These are phyloP conservation scores for Mellilla xanthometata DNA, from an alignment of 2,888 invertebrate genomes.

Conservation along the genomic window DNA sequence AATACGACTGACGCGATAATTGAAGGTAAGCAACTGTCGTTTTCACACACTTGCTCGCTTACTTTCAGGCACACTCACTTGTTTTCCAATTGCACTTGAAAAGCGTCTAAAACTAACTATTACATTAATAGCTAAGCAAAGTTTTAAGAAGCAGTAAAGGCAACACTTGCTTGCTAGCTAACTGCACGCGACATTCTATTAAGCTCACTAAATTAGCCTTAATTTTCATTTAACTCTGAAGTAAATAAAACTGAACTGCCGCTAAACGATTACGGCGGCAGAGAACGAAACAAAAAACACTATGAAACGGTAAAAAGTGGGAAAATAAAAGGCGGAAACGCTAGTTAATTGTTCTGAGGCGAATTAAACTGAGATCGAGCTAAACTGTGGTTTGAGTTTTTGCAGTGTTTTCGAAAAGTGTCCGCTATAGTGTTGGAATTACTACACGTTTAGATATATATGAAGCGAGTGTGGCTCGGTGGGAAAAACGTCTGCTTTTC, in stretches of 20 bases:
- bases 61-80: too few species aligned
- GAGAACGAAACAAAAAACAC: slow-evolving; percentile 22
- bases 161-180: slow-evolving; percentile 1
- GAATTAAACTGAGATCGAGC: slow-evolving; percentile 19
- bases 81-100: too few species aligned
- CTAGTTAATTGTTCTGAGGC: slow-evolving; percentile 14
- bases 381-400: neutral
- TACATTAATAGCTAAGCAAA: too few species aligned
- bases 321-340: slow-evolving; percentile 12
- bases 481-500: too few species aligned
- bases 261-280: slow-evolving; percentile 36
- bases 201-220: slow-evolving; percentile 32
- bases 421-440: too few species aligned
- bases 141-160: neutral
- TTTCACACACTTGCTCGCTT: too few species aligned
- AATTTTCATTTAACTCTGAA: slow-evolving; percentile 26
- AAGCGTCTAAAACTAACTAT: too few species aligned
- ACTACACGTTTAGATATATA: too few species aligned
- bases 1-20: too few species aligned
- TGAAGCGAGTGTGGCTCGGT: too few species aligned
- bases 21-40: too few species aligned
- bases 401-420: too few species aligned
- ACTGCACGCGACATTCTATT: slow-evolving; percentile 32
- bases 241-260: slow-evolving; percentile 40
- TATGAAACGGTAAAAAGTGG: slow-evolving; percentile 12